These are phyloP conservation scores for Rhagonycha fulva DNA, from an alignment of 2,888 invertebrate species.

Conservation along the genomic window DNA sequence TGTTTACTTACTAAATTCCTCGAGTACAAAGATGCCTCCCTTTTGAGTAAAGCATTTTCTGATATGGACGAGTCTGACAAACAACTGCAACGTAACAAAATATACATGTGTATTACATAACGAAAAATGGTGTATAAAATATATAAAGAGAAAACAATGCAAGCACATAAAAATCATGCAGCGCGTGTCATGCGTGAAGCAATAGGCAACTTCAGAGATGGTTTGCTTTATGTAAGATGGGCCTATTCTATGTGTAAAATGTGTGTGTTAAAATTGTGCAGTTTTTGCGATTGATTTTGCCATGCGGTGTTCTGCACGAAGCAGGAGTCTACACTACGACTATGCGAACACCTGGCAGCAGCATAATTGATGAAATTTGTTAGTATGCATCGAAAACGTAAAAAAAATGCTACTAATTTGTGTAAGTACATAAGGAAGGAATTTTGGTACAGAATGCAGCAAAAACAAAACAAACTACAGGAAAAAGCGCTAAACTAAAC, in stretches of 20 bases:
- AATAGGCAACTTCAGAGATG: constrained; percentile 64
- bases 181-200: constrained; percentile 49
- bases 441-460: constrained; percentile 38
- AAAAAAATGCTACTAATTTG: constrained; percentile 14
- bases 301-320: constrained; percentile 52
- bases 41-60: constrained; percentile 99
- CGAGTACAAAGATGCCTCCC: constrained; percentile 98
- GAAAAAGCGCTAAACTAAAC: constrained; percentile 56
- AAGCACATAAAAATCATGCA: constrained; percentile 35
- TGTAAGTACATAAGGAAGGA: constrained; percentile 21
- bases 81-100: constrained; percentile 81
- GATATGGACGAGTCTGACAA: constrained; percentile 98
- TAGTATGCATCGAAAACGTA: constrained; percentile 18
- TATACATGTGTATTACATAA: neutral
- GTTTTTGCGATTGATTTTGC: constrained; percentile 36
- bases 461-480: constrained; percentile 50
- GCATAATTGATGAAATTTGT: constrained; percentile 24
- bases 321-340: constrained; percentile 43
- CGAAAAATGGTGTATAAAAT: neutral
- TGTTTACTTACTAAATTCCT: constrained; percentile 95
- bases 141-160: constrained; percentile 11
- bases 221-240: constrained; percentile 56
- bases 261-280: constrained; percentile 38
- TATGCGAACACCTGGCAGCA: constrained; percentile 39
- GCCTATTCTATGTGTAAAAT: constrained; percentile 47